Evolutionary conservation across 1,140 invertebrate species (phyloP).

Genomic region (Drosophila varians): DNA sequence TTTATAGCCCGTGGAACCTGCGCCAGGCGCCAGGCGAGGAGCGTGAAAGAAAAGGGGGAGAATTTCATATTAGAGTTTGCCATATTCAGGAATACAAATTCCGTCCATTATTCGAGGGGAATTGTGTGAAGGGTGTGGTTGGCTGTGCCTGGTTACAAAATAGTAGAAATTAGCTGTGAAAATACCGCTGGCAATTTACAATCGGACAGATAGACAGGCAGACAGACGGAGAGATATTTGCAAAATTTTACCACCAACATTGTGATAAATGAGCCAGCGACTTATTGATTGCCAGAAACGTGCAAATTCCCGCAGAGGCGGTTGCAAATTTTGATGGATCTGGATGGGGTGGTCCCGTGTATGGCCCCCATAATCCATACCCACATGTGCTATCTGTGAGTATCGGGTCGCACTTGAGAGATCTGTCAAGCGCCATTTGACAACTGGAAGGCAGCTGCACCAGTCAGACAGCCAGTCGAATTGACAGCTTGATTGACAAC

Average conservation of each 20-base stretch:
- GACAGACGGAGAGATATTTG: conserved; percentile 19
- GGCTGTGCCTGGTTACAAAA: conserved; percentile 21
- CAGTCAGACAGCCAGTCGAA: conserved; percentile 48
- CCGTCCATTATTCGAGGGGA: conserved; percentile 17
- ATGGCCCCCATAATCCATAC: neutral
- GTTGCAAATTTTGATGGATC: conserved; percentile 65
- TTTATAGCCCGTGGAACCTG: conserved; percentile 83
- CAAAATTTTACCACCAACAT: conserved; percentile 1
- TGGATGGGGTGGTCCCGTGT: conserved; percentile 22
- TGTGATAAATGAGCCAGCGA: conserved; percentile 59
- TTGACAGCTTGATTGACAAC: conserved; percentile 80
- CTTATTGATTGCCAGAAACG: conserved; percentile 40
- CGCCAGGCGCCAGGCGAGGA: conserved; percentile 24
- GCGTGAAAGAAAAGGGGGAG: conserved; percentile 21
- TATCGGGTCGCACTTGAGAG: conserved; percentile 43
- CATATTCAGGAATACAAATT: conserved; percentile 38
- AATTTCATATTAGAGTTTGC: conserved; percentile 44
- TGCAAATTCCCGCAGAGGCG: conserved; percentile 31
- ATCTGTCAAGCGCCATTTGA: conserved; percentile 69
- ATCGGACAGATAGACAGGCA: conserved; percentile 19
- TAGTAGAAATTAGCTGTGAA: conserved; percentile 44
- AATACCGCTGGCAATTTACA: conserved; percentile 37
- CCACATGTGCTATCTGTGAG: neutral
- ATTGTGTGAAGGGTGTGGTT: conserved; percentile 14
- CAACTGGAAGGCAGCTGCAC: conserved; percentile 65